phyloP scores from a whole-genome alignment of 2,113 vertebrate genomes.

The Rhinopithecus roxellana region DNA sequence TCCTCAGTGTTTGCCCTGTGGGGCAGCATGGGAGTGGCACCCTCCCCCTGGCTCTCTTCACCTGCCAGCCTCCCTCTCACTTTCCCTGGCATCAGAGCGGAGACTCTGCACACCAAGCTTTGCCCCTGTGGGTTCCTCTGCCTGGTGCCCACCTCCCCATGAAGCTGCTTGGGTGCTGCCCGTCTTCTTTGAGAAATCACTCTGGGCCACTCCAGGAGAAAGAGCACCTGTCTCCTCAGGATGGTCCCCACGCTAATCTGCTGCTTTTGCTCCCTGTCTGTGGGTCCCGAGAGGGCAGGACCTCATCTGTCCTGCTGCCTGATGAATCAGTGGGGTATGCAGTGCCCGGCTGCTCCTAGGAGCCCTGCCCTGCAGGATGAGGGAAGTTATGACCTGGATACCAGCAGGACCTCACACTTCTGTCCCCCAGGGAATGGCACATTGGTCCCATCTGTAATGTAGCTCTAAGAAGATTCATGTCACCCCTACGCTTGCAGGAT shows the following conservation, averaged over 20 bases:
- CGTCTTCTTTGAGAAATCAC: neutral
- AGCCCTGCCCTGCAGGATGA: neutral
- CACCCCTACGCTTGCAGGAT: neutral
- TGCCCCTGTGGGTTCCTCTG: neutral
- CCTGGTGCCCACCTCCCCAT: rapidly evolving
- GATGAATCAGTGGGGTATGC: neutral
- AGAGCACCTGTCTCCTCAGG: neutral
- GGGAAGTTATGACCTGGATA: neutral
- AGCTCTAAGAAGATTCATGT: neutral
- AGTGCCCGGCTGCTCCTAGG: neutral
- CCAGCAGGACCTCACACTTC: no score
- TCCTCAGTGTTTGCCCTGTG: neutral
- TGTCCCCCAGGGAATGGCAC: neutral
- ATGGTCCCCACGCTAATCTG: rapidly evolving
- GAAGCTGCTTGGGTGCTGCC: neutral
- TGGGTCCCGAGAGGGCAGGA: neutral
- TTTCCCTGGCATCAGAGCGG: no score
- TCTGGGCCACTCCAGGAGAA: rapidly evolving
- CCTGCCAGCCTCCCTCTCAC: no score
- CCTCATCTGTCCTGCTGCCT: rapidly evolving
- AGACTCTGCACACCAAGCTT: neutral
- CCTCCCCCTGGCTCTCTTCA: neutral
- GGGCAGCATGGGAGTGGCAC: neutral
- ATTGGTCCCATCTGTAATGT: rapidly evolving
- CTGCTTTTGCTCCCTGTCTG: neutral